Conservation (phyloP, 2,797 vertebrate genomes). For the Momotus momota region DNA sequence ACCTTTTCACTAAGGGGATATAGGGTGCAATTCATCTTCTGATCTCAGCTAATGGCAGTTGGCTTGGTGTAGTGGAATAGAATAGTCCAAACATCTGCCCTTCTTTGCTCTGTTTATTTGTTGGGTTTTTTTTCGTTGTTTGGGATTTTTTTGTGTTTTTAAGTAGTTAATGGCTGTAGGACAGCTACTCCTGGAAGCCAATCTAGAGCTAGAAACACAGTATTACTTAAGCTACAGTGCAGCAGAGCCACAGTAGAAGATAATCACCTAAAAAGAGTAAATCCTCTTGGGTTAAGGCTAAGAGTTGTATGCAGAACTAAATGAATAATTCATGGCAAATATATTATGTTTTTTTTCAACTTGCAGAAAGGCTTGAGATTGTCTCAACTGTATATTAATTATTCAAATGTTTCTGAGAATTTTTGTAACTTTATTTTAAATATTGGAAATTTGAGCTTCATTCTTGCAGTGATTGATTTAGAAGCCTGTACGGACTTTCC, state of each 20-base stretch:
- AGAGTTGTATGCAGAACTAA: background rate
- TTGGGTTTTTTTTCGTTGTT: background rate
- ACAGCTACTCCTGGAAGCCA: background rate
- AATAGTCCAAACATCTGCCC: background rate
- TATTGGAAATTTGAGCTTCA: background rate
- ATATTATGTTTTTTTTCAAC: background rate
- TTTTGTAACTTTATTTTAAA: constrained; percentile 21
- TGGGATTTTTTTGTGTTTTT: background rate
- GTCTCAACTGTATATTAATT: constrained; percentile 51
- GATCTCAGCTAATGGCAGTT: background rate
- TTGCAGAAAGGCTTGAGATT: constrained; percentile 24
- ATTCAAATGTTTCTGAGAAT: constrained; percentile 53
- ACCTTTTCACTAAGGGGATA: background rate
- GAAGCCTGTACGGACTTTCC: background rate
- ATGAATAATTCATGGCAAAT: constrained; percentile 56
- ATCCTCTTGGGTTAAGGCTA: constrained; percentile 45
- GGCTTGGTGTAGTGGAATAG: background rate
- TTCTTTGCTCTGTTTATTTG: background rate
- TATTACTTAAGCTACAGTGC: background rate
- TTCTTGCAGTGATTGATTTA: constrained; percentile 15
- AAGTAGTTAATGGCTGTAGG: background rate
- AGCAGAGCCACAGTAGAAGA: background rate
- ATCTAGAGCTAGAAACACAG: background rate
- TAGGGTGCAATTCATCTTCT: background rate
- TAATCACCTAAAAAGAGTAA: constrained; percentile 51